A percentile compares a stretch with the other conserved stretches of the same genome.
Conservation (phyloP, 64 coral and sea anemone species). For the Dendronephthya gigantea region DNA sequence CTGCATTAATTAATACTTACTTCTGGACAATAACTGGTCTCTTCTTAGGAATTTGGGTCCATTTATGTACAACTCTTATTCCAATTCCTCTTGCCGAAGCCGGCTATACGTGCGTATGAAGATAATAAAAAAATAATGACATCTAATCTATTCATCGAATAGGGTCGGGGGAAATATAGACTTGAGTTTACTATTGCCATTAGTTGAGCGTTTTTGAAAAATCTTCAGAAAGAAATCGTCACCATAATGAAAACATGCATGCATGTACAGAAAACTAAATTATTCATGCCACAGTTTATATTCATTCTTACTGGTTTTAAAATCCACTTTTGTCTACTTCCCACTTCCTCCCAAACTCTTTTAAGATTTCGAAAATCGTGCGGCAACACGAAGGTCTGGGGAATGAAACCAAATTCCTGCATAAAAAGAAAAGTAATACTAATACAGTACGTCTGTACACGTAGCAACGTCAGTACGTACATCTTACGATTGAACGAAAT, state of each 20-base stretch:
- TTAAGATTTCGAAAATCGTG: conserved; percentile 88
- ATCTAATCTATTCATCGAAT: neutral
- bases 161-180: no score
- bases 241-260: no score
- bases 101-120: conserved; percentile 46
- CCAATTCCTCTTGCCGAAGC: conserved; percentile 99
- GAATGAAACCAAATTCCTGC: conserved; percentile 97
- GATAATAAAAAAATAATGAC: no score
- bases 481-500: no score
- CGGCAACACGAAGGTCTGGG: conserved; percentile 83
- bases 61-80: conserved; percentile 88
- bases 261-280: no score
- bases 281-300: neutral
- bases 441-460: neutral
- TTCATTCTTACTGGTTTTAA: conserved; percentile 63
- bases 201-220: no score
- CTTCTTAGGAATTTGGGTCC: conserved; percentile 96
- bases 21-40: conserved; percentile 94
- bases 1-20: neutral
- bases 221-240: no score
- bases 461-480: neutral
- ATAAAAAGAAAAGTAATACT: conserved; percentile 13
- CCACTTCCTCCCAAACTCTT: conserved; percentile 88
- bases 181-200: no score
- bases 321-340: conserved; percentile 89